phyloP scores from a whole-genome alignment of 2,113 vertebrate species.

The Anser cygnoides region DNA sequence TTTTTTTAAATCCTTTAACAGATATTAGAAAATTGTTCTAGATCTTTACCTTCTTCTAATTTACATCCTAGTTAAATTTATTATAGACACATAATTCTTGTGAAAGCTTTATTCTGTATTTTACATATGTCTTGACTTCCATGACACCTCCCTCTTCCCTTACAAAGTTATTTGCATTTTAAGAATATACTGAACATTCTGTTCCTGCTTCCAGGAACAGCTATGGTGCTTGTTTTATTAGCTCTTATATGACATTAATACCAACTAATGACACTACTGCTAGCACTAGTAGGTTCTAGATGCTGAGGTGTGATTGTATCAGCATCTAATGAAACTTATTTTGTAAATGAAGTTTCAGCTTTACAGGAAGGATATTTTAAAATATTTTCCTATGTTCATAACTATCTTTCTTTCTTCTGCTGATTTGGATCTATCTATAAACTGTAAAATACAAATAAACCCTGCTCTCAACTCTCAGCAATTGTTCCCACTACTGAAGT shows the following conservation, averaged over 20 bases:
- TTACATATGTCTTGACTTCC: neutral
- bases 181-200: neutral
- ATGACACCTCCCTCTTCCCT: neutral
- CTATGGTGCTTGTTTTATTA: neutral
- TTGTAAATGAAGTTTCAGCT: neutral
- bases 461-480: neutral
- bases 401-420: neutral
- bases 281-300: neutral
- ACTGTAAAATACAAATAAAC: neutral
- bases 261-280: neutral
- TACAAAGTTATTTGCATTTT: neutral
- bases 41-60: neutral
- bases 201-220: neutral
- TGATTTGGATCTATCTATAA: neutral
- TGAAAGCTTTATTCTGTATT: neutral
- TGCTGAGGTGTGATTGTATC: neutral
- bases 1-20: neutral
- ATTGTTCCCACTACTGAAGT: neutral
- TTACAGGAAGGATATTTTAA: neutral
- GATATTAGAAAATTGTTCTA: neutral
- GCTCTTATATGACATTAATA: neutral
- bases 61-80: neutral
- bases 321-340: neutral
- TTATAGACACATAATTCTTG: neutral
- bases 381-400: neutral